Conservation (phyloP, 2,113 vertebrate genomes). For the Lampris incognitus region DNA sequence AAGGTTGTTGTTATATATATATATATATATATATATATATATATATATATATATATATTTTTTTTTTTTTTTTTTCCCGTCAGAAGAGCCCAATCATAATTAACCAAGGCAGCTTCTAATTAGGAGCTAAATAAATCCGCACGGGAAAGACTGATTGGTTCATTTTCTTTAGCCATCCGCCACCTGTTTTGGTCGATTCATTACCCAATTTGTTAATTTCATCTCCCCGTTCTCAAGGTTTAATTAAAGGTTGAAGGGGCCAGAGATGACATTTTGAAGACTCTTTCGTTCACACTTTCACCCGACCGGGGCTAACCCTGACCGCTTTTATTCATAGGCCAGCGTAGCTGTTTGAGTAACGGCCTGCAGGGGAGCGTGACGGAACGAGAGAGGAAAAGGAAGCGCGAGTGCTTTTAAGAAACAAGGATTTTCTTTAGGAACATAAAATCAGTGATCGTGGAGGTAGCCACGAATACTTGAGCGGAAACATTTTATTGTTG, state of each 20-base stretch:
- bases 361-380: background rate
- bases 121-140: constrained; percentile 84
- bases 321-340: constrained; percentile 44
- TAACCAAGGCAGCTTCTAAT: constrained; percentile 85
- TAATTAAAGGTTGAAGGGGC: constrained; percentile 83
- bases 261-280: constrained; percentile 81
- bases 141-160: constrained; percentile 85
- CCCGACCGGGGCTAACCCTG: constrained; percentile 57
- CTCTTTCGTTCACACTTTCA: constrained; percentile 67
- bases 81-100: constrained; percentile 84
- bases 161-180: constrained; percentile 83
- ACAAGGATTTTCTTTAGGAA: background rate
- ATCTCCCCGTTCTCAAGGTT: constrained; percentile 79
- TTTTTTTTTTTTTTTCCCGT: constrained; percentile 39
- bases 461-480: too few species aligned
- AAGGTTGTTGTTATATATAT: background rate
- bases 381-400: background rate
- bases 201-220: constrained; percentile 86
- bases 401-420: background rate
- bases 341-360: background rate
- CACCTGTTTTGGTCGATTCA: constrained; percentile 85
- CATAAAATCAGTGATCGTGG: too few species aligned
- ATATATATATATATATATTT: constrained; percentile 3
- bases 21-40: constrained; percentile 2
- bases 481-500: too few species aligned